These are phyloP conservation scores for Oeneis ivallda DNA, from an alignment of 2,888 invertebrate genomes.

Conservation along the genomic window DNA sequence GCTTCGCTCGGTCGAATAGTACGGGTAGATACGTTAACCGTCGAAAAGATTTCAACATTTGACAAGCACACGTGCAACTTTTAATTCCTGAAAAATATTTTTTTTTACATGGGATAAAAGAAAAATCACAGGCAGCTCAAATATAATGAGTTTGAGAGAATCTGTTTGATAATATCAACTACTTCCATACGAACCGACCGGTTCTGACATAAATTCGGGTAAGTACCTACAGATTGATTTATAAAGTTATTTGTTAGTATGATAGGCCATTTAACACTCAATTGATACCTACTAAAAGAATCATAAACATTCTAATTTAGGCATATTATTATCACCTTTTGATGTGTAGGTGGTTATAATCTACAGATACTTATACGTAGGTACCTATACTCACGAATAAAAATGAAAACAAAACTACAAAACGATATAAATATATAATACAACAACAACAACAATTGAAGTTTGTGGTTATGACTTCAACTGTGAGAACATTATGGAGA, in stretches of 20 bases:
- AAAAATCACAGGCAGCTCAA: no score
- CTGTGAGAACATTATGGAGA: no score
- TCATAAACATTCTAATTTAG: slow-evolving; percentile 9
- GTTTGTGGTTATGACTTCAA: neutral
- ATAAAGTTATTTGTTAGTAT: neutral
- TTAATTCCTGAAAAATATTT: no score
- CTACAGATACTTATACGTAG: neutral
- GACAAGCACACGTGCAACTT: no score
- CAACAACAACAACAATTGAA: neutral
- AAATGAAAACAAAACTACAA: neutral
- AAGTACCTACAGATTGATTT: neutral
- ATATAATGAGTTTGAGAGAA: no score
- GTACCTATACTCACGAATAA: neutral
- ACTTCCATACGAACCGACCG: no score
- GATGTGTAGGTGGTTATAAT: neutral
- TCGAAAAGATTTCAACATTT: no score
- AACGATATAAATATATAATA: neutral
- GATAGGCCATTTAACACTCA: slow-evolving; percentile 7
- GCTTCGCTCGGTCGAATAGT: no score
- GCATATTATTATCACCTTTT: neutral
- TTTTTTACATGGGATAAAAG: no score
- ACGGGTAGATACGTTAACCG: no score
- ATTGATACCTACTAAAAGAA: slow-evolving; percentile 3
- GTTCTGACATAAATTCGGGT: no score
- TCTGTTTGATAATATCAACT: neutral